phyloP scores from a whole-genome alignment of 2,113 vertebrate genomes.

The Arvicanthis niloticus region DNA sequence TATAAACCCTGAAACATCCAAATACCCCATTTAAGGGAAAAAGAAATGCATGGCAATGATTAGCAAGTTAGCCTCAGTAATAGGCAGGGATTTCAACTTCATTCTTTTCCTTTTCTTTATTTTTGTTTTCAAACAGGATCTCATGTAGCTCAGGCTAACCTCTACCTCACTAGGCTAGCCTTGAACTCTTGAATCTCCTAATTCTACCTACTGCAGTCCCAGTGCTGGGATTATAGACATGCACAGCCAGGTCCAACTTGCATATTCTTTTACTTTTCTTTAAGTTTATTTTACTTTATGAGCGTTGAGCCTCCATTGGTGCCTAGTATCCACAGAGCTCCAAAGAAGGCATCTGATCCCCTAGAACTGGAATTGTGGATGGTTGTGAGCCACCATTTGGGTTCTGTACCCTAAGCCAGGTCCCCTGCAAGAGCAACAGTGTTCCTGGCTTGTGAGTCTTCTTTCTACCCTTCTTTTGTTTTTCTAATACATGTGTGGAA shows the following conservation, averaged over 20 bases:
- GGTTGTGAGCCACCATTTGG: neutral
- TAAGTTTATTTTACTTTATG: neutral
- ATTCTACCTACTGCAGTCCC: neutral
- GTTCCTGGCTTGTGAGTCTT: neutral
- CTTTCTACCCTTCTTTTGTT: neutral
- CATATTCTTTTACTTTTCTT: neutral
- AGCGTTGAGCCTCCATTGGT: neutral
- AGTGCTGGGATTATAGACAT: neutral
- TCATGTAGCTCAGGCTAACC: neutral
- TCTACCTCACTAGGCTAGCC: neutral
- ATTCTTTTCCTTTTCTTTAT: neutral
- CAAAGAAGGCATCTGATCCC: neutral
- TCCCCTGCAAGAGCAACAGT: neutral
- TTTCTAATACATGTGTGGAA: neutral
- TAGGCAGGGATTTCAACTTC: neutral
- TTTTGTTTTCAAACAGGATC: neutral
- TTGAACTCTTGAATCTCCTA: neutral
- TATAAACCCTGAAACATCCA: slow-evolving; percentile 8
- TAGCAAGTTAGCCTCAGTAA: neutral
- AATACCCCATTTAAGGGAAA: neutral
- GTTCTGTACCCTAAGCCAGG: neutral
- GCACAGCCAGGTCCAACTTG: neutral
- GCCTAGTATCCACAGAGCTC: neutral
- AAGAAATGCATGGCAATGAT: neutral
- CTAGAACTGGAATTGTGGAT: neutral